A percentile compares a stretch with the other conserved stretches of the same genome.
Conservation (phyloP, 23 tunicate species). For the Ciona savignyi region DNA sequence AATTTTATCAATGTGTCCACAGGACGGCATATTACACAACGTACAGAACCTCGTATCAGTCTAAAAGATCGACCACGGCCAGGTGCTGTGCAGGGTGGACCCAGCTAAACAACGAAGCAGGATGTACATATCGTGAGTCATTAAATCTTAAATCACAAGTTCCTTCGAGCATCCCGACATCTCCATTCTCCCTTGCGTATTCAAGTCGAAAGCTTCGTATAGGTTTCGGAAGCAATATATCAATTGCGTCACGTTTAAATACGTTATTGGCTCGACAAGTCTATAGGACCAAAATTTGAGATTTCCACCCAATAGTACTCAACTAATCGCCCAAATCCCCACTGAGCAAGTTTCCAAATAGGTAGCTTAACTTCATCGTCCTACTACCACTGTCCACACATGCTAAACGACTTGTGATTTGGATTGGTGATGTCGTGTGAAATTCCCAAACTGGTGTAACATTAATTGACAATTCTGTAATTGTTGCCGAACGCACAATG, state of each 20-base stretch:
- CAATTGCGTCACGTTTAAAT: neutral
- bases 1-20: too few relatives aligned
- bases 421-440: too few relatives aligned
- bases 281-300: neutral
- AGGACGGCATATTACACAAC: conserved; percentile 87
- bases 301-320: neutral
- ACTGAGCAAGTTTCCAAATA: too few relatives aligned
- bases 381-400: too few relatives aligned
- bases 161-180: neutral
- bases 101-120: conserved; percentile 63
- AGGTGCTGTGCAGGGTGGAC: conserved; percentile 83
- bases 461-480: too few relatives aligned
- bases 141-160: neutral
- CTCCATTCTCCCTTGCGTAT: conserved; percentile 1
- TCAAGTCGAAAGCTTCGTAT: neutral
- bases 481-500: neutral
- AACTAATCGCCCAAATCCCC: neutral
- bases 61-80: conserved; percentile 11
- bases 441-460: too few relatives aligned
- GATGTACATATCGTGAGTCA: conserved; percentile 70
- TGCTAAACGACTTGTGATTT: too few relatives aligned
- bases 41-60: conserved; percentile 46
- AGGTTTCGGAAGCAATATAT: neutral
- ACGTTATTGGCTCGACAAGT: neutral
- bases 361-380: too few relatives aligned